Evolutionary conservation across 2,113 vertebrate species (phyloP), one percentile per base, ranked within the genome.

Genomic region (Brachypteracias leptosomus): DNA sequence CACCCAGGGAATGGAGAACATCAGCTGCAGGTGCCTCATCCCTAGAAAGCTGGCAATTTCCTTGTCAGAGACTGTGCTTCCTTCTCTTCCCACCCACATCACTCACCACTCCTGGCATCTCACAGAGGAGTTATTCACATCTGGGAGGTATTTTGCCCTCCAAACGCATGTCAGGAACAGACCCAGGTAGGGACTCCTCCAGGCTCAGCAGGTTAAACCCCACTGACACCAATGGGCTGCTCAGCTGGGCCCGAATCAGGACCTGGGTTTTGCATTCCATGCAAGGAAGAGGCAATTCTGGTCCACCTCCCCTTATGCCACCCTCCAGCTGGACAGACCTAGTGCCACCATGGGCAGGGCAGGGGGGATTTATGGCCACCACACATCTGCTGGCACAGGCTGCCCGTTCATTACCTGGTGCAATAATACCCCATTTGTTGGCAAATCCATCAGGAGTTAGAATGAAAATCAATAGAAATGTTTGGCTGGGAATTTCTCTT

Each of bases 401-500:
- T 89, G 83, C 29, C 68, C 4, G 0, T 46, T 93, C 55, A 59
- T 74, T 71, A 67, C 51, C 47, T n/a, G 68, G 12, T 44, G 22
- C 20, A 90, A 77, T 47, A 94, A 80, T 18, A 38, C 16, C n/a
- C 59, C 49, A 11, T 74, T 74, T 55, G 47, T 52, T 55, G 52
- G 44, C 28, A 84, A 85, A 93, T 88, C 72, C 82, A 88, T 2
- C 6, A 52, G 35, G 59, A 90, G 13, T 11, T 40, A 68, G 79
- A 93, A 93, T 81, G 75, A 52, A 95, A 94, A 95, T 93, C 95
- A 67, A 88, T 94, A 51, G 38, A 8, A 35, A 26, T 57, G 59
- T 96, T 95, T 96, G 62, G 66, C 70, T 57, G n/a, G n/a, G 90
- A 91, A 90, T 96, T 91, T 84, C 90, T 96, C 63, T 44, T 55